Evolutionary conservation across 2,888 invertebrate genomes (phyloP), one percentile per base, ranked within the genome.

Genomic region (Polyploca ridens): DNA sequence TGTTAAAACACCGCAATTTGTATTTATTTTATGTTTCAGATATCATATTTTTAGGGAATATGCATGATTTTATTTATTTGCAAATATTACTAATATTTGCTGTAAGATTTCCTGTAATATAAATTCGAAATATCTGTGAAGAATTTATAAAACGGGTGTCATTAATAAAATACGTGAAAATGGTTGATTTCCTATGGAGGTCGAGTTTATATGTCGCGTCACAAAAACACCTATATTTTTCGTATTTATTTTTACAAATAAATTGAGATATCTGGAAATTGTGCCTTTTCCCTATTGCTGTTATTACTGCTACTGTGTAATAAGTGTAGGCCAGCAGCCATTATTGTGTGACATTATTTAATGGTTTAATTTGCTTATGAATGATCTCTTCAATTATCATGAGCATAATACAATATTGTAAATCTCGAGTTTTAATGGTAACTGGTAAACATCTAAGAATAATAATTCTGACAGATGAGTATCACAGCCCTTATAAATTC

Each of bases 301-400:
- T 41, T 41, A 13, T 41, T 49, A 49, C 49, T 49, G 49, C 49
- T n/a, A 6, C 16, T 49, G 16, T 49, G n/a, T 49, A 49, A 16
- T 16, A 16, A 16, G 13, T 41, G 41, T 41, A 41, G 38, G 38
- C 38, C 46, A 46, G 35, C 7, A 8, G 38, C 38, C 46, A 46
- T 27, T 27, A 27, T 27, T 27, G 49, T 49, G 49, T 49, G 49
- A 49, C 49, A 49, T 49, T 49, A 49, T 49, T 49, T 41, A 41
- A 49, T 49, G 16, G 54, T 54, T 19, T 54, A 54, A 19, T 54
- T 54, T 54, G 19, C 54, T 54, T 54, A 54, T 54, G 7, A 54
- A 54, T 54, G 54, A 54, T 54, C 16, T 54, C 54, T n/a, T 54
- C 54, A 16, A 19, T 54, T 54, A 54, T 54, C 10, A 54, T 10